A percentile compares a stretch with the other conserved stretches of the same genome.
These are phyloP conservation scores for Ectemnius cavifrons DNA, from an alignment of 2,888 invertebrate genomes.

Conservation along the genomic window DNA sequence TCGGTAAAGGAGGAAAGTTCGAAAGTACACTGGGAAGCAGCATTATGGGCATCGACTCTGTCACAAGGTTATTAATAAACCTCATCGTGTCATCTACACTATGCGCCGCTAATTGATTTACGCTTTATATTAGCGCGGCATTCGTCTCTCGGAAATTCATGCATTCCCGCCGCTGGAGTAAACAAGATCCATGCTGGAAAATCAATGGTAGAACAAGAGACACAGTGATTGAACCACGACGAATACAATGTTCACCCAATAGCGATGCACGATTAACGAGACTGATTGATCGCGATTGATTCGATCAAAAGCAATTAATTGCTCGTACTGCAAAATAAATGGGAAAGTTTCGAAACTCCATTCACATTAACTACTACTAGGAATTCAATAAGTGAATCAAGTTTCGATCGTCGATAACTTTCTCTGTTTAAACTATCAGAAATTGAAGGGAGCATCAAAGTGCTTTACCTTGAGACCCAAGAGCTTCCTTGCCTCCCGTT, in stretches of 20 bases:
- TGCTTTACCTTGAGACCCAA: too few relatives aligned
- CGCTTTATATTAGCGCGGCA: slow-evolving; percentile 30
- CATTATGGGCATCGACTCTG: slow-evolving; percentile 52
- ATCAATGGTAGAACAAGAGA: neutral
- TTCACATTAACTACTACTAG: too few relatives aligned
- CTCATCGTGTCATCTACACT: slow-evolving; percentile 48
- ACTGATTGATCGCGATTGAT: too few relatives aligned
- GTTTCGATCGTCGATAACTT: too few relatives aligned
- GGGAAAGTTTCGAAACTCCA: too few relatives aligned
- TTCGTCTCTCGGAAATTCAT: slow-evolving; percentile 28
- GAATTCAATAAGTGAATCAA: too few relatives aligned
- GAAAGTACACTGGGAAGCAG: slow-evolving; percentile 16
- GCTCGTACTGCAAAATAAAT: too few relatives aligned
- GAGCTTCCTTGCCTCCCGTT: too few relatives aligned
- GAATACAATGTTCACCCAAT: slow-evolving; percentile 1
- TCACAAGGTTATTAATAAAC: slow-evolving; percentile 65
- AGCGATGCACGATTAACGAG: neutral
- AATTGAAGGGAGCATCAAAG: too few relatives aligned
- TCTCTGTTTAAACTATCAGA: too few relatives aligned
- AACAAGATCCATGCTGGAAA: slow-evolving; percentile 19
- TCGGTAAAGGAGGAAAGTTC: slow-evolving; percentile 32
- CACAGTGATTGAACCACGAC: neutral
- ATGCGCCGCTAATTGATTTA: slow-evolving; percentile 47
- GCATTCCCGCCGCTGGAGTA: neutral
- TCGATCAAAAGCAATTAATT: too few relatives aligned